phyloP scores from a whole-genome alignment of 2,797 vertebrate genomes.

The Spinus pinus region DNA sequence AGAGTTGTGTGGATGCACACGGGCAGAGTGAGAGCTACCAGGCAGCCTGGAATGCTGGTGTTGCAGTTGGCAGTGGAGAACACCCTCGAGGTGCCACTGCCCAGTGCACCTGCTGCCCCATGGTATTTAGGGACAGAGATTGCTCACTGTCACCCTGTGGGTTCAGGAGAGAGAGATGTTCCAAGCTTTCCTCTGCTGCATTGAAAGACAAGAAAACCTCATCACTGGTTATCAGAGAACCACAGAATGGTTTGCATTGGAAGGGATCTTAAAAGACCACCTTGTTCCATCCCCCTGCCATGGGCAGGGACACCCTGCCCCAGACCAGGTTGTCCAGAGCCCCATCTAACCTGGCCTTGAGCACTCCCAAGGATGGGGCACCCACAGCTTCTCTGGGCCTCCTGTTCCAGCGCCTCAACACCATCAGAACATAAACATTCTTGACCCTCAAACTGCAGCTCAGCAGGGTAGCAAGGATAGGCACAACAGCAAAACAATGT shows the following conservation, averaged over 20 bases:
- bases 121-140: not conserved
- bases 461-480: accelerated
- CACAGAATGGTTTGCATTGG: not conserved
- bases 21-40: accelerated
- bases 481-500: not conserved
- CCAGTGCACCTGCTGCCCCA: not conserved
- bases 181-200: not conserved
- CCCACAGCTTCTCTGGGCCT: not conserved
- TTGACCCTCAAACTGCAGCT: not conserved
- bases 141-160: not conserved
- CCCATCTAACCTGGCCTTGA: not conserved
- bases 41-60: not conserved
- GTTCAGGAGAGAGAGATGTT: not conserved
- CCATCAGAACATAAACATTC: not conserved
- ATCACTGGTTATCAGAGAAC: not conserved
- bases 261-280: not conserved
- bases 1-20: not conserved
- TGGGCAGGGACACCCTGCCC: not conserved
- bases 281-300: not conserved
- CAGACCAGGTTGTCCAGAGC: not conserved
- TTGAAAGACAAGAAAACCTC: not conserved
- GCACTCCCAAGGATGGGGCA: not conserved
- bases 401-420: not conserved
- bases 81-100: not conserved
- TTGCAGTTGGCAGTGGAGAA: not conserved